A percentile compares a stretch with the other conserved stretches of the same genome.
These are phyloP conservation scores for Brachionus sp. DNA, from an alignment of 1,140 invertebrate species.

Conservation along the genomic window DNA sequence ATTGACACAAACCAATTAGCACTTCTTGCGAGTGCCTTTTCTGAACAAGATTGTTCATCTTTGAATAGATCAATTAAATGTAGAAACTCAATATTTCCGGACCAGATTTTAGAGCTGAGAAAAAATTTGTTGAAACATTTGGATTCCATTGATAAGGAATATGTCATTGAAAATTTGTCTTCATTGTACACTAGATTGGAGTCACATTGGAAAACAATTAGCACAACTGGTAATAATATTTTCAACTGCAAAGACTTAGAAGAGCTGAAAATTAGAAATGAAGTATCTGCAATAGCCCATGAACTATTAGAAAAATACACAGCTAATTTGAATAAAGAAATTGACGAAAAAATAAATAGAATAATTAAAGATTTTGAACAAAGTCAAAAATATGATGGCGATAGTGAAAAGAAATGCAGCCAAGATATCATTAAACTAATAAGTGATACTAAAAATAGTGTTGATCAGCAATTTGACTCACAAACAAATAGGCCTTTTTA, in stretches of 20 bases:
- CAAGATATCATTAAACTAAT: neutral
- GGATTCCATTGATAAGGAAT: neutral
- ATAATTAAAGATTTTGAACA: neutral
- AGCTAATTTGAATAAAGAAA: neutral
- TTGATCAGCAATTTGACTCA: neutral
- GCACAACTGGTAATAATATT: neutral
- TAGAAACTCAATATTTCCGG: constrained; percentile 1
- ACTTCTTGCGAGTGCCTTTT: neutral
- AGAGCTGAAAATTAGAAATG: neutral
- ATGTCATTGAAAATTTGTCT: neutral
- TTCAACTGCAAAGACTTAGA: neutral
- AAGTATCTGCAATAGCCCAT: neutral
- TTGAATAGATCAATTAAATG: neutral
- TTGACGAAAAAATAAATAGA: neutral
- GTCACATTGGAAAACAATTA: neutral
- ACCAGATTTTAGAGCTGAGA: neutral
- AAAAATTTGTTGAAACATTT: neutral
- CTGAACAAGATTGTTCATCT: neutral
- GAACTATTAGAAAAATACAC: neutral
- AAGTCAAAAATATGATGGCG: neutral
- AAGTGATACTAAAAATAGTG: neutral
- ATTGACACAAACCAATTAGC: neutral
- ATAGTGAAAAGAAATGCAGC: neutral
- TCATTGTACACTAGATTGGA: neutral
- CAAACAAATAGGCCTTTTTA: neutral